These are phyloP conservation scores for Formica selysi DNA, from an alignment of 1,140 invertebrate genomes.

Conservation along the genomic window DNA sequence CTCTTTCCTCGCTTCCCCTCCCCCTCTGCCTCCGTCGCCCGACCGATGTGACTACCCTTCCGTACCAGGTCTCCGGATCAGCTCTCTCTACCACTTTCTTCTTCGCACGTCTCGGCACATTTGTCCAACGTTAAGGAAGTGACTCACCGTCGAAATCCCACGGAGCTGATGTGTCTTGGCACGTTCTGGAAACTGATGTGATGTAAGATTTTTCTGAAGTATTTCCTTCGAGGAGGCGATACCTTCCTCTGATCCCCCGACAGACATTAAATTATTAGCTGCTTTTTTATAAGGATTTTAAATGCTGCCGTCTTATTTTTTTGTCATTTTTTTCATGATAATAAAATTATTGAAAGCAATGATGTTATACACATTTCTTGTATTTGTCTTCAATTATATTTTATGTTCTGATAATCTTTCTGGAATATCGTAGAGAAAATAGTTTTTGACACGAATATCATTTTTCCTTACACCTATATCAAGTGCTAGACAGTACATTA, in stretches of 20 bases:
- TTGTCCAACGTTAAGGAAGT: slow-evolving; percentile 79
- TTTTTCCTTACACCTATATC: slow-evolving; percentile 2
- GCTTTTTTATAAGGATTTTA: slow-evolving; percentile 60
- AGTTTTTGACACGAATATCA: background rate
- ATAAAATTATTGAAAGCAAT: background rate
- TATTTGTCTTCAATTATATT: background rate
- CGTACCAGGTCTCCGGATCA: slow-evolving; percentile 58
- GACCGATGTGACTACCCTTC: slow-evolving; percentile 61
- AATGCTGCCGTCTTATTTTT: background rate
- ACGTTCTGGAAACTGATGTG: slow-evolving; percentile 70
- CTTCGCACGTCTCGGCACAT: slow-evolving; percentile 77
- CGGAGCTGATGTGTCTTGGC: slow-evolving; percentile 74
- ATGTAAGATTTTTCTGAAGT: slow-evolving; percentile 65
- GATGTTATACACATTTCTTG: background rate
- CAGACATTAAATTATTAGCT: slow-evolving; percentile 66
- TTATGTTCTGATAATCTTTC: background rate
- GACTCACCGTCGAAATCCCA: slow-evolving; percentile 79
- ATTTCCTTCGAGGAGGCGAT: slow-evolving; percentile 36
- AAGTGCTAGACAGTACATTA: slow-evolving; percentile 2
- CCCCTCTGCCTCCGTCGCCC: background rate
- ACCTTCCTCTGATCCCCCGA: slow-evolving; percentile 9
- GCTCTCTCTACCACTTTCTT: slow-evolving; percentile 52
- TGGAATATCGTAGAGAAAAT: background rate
- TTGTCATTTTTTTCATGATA: background rate
- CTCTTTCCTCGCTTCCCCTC: background rate